Evolutionary conservation across 2,888 invertebrate species (phyloP).

Genomic region (Smittia aterrima): DNA sequence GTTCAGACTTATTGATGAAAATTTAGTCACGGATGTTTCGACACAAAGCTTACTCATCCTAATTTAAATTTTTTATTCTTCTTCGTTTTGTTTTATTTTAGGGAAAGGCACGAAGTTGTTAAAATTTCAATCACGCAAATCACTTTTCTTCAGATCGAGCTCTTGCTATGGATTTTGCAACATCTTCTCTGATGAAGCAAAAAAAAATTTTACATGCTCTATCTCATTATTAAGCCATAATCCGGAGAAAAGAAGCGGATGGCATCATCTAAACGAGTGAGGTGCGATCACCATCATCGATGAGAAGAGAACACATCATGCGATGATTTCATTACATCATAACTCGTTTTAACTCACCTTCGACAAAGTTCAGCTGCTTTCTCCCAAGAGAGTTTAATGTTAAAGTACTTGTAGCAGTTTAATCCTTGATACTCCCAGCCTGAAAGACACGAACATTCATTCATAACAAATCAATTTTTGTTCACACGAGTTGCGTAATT

Average conservation of each 20-base stretch:
- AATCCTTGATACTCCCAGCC: conserved; percentile 91
- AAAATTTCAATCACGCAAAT: conserved; percentile 28
- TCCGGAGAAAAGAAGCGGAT: conserved; percentile 15
- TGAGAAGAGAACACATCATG: conserved; percentile 13
- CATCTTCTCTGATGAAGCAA: neutral
- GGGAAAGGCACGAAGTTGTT: neutral
- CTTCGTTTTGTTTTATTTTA: neutral
- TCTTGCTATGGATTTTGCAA: neutral
- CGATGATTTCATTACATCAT: conserved; percentile 19
- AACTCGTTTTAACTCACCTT: conserved; percentile 63
- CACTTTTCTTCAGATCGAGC: conserved; percentile 4
- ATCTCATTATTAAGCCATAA: neutral
- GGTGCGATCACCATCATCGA: conserved; percentile 35
- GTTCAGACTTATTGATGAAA: conserved; percentile 26
- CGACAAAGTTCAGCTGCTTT: conserved; percentile 92
- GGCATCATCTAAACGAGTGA: conserved; percentile 11
- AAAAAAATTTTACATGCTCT: neutral
- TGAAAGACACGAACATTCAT: conserved; percentile 51
- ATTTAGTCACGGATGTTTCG: conserved; percentile 37
- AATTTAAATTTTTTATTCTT: neutral
- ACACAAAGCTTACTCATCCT: neutral
- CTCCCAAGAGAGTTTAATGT: conserved; percentile 93
- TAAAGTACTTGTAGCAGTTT: conserved; percentile 93
- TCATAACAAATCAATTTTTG: conserved; percentile 45
- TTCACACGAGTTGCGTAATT: neutral